Evolutionary conservation across 2,113 vertebrate species (phyloP), one percentile per base, ranked within the genome.

Genomic region (Synodontis membranacea): DNA sequence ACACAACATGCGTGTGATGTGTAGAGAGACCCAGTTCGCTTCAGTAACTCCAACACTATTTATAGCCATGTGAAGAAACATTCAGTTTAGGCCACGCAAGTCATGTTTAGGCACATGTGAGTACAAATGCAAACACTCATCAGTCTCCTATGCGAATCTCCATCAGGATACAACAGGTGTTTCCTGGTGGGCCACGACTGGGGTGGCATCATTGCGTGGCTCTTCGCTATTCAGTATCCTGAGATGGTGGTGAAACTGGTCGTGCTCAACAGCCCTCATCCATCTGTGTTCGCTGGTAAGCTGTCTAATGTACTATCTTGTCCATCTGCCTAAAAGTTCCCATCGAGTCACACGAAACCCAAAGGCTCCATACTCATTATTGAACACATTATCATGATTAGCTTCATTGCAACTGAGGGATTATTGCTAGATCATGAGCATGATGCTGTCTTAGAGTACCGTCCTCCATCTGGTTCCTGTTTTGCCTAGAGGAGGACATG

Each of bases 241-340:
- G 98, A 99, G 94, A 97, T 97, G 97, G 97, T 99, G 90, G 96
- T 95, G 5, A 99, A 98, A 88, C 96, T 99, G 88, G 96, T 99
- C 66, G 96, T 98, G 90, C 93, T 99, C 28, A 99, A 98, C 93
- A 98, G 97, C 89, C 98, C 98, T 82, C 98, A 99, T 91, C 98
- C 98, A 28, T 97, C 96, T 68, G 97, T 98, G 86, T 96, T 97
- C 85, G 95, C 94, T 92, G 96, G 96, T 97, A 90, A 95, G 96
- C 92, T 88, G 91, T 80, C 34, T 39, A 25, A 80, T 23, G 25
- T 58, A 25, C 50, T 80, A 39, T 58, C 4, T 58, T 80, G 14
- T 17, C 28, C 23, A 37, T 91, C 89, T 90, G 72, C 60, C 84
- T 90, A 83, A 80, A 46, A 75, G 84, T 68, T 89, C 87, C 17